Conservation (phyloP, 2,888 invertebrate genomes). For the Trichogramma dendrolimi region DNA sequence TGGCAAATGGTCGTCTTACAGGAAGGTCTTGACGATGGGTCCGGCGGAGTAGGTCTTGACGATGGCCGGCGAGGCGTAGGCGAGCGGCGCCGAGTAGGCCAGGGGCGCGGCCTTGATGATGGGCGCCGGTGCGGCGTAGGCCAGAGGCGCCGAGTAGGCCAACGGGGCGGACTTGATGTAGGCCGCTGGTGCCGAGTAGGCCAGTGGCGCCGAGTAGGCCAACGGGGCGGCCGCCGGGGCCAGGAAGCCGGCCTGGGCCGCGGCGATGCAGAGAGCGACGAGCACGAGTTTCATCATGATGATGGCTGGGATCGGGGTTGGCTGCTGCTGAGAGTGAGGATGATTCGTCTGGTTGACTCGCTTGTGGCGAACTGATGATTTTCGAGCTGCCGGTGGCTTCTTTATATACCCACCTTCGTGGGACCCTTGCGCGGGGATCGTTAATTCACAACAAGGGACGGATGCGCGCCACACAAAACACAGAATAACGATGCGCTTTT, state of each 20-base stretch:
- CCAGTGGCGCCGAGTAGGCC: background rate
- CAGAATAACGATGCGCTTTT: no score
- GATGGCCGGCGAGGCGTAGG: background rate
- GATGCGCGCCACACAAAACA: no score
- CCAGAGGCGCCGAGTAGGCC: background rate
- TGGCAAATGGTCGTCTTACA: no score
- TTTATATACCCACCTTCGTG: no score
- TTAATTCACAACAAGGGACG: no score
- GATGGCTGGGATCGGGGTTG: no score
- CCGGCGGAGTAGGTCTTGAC: background rate
- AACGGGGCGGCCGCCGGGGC: background rate
- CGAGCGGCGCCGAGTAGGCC: background rate
- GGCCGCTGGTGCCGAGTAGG: constrained; percentile 1
- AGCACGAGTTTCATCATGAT: no score
- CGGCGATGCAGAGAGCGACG: background rate
- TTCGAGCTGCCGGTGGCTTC: no score
- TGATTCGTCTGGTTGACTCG: no score
- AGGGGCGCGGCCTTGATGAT: background rate
- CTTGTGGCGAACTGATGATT: no score
- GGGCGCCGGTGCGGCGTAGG: background rate
- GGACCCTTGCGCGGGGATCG: no score
- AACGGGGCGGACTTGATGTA: constrained; percentile 1
- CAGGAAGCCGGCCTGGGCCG: background rate
- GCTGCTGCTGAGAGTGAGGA: no score
- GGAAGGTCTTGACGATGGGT: background rate